Base-by-base conservation (phyloP, 1,140 invertebrate species). In the Anastrepha obliqua region DNA sequence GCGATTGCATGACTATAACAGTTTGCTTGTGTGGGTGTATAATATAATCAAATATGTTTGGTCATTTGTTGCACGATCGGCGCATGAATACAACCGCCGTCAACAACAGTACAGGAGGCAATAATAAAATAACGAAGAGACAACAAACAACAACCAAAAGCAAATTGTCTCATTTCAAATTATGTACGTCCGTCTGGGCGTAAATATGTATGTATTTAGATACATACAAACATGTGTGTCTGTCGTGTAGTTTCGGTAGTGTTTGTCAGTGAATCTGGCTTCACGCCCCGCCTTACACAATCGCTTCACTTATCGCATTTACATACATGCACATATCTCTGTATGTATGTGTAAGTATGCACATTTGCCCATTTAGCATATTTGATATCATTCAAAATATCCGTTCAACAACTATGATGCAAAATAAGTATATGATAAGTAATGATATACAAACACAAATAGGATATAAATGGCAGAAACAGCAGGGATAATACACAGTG, bases 371-470 rank as follows among this genome's bases (percentile, higher is more conserved):
- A 74, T 44, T 81, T 81, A 81, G 74, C 74, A 58, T 81, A 81
- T 58, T 81, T 15, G 17, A 55, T 81, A 51, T 29, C 74, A 42
- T 81, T 81, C 47, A 55, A 55, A 81, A 81, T 81, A 81, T 55
- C 74, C 74, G 47, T 58, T 81, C 74, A n/a, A 20, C 47, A 81
- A 58, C 44, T 81, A 58, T 81, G 74, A 51, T 13, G 20, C 47
- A 11, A 55, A 81, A 81, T 81, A 81, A 81, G 74, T 81, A 81
- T 81, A 42, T n/a, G 74, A 81, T 81, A 78, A 78, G 70, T 51
- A 81, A 81, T 81, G 74, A 81, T 81, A 81, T 55, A 29, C 74
- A 81, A 81, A 81, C 67, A 74, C 42, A 74, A 74, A 74, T 74
- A 74, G 67, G 42, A 74, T 74, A n/a, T 74, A 74, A 44, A 42